Evolutionary conservation across 2,113 vertebrate genomes (phyloP).

Genomic region (Eublepharis macularius): DNA sequence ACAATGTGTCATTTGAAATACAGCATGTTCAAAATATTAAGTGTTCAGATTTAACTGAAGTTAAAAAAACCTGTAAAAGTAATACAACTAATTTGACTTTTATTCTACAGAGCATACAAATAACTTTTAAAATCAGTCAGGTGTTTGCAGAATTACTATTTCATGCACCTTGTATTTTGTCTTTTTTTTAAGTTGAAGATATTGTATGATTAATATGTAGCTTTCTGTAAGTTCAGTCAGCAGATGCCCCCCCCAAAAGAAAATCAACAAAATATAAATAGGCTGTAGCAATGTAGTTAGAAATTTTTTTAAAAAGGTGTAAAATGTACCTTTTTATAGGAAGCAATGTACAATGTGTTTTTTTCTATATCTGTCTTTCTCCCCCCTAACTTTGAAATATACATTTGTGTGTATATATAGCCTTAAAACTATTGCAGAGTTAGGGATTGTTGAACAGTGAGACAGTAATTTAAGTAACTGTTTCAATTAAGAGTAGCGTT

Average conservation of each 20-base stretch:
- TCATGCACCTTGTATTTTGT: slow-evolving; percentile 75
- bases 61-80: slow-evolving; percentile 70
- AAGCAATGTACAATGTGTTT: slow-evolving; percentile 74
- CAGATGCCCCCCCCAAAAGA: slow-evolving; percentile 70
- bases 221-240: slow-evolving; percentile 71
- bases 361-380: slow-evolving; percentile 74
- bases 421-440: slow-evolving; percentile 78
- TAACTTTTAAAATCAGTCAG: slow-evolving; percentile 71
- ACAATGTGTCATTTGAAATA: slow-evolving; percentile 79
- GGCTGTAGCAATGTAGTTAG: slow-evolving; percentile 66
- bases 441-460: slow-evolving; percentile 73
- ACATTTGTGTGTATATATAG: slow-evolving; percentile 82
- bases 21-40: slow-evolving; percentile 81
- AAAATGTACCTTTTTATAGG: slow-evolving; percentile 74
- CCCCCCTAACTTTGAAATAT: slow-evolving; percentile 76
- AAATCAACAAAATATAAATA: slow-evolving; percentile 74
- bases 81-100: slow-evolving; percentile 72
- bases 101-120: slow-evolving; percentile 71
- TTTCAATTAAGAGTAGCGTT: slow-evolving; percentile 72
- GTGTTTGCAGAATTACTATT: slow-evolving; percentile 76
- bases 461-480: slow-evolving; percentile 73
- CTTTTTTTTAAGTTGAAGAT: slow-evolving; percentile 69
- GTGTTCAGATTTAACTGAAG: slow-evolving; percentile 73
- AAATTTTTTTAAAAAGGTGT: slow-evolving; percentile 56
- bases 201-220: slow-evolving; percentile 68